Conservation (phyloP, 2,888 invertebrate genomes). For the Tenodera sinensis region DNA sequence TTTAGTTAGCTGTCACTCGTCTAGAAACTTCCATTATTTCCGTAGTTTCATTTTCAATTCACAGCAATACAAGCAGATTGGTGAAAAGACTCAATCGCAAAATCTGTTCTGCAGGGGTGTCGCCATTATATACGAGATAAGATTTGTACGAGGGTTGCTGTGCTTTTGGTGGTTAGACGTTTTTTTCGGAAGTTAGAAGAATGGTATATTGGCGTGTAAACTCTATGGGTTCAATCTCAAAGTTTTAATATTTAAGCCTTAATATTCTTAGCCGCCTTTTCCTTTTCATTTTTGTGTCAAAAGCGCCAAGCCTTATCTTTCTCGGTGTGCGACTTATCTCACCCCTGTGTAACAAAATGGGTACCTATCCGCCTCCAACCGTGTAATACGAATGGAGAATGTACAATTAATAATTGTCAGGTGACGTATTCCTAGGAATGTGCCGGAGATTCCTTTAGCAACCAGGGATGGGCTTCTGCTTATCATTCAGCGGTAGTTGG, state of each 20-base stretch:
- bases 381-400: neutral
- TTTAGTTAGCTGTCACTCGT: no score
- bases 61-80: no score
- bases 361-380: neutral
- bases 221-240: no score
- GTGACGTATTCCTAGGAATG: neutral
- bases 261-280: neutral
- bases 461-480: neutral
- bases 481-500: neutral
- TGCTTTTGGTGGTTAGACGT: no score
- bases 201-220: no score
- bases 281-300: neutral
- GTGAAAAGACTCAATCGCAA: no score
- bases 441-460: neutral
- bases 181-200: no score
- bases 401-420: neutral
- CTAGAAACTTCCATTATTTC: no score
- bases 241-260: neutral
- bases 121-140: no score
- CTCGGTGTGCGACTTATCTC: neutral
- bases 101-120: no score
- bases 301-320: neutral
- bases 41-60: no score
- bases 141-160: no score
- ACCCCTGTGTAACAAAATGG: neutral